phyloP scores from a whole-genome alignment of 2,113 vertebrate genomes.

The Orycteropus afer region DNA sequence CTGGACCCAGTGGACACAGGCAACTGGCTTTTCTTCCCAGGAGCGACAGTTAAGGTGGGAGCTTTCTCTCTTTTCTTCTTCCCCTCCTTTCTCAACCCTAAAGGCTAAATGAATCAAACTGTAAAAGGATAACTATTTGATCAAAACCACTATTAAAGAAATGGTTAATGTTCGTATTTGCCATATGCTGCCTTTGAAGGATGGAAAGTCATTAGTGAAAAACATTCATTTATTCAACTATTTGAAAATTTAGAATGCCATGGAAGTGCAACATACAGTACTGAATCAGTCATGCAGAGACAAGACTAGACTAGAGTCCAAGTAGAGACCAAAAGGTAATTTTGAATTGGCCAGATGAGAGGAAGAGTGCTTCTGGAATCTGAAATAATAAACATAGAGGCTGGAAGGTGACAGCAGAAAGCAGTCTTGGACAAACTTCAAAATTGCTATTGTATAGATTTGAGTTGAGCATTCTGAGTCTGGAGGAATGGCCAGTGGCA shows the following conservation, averaged over 20 bases:
- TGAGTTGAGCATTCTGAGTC: not conserved
- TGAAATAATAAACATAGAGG: not conserved
- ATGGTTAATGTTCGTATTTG: not conserved
- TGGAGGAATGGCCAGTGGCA: not conserved
- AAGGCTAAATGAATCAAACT: not conserved
- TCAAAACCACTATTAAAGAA: not conserved
- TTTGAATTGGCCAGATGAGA: not conserved
- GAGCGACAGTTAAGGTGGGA: slow-evolving; percentile 96
- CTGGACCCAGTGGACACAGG: slow-evolving; percentile 96
- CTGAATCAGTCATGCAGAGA: not conserved
- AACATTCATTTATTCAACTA: not conserved
- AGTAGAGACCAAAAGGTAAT: not conserved
- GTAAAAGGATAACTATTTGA: not conserved
- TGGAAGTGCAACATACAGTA: not conserved
- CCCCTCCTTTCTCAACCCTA: slow-evolving; percentile 38
- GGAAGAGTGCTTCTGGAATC: not conserved
- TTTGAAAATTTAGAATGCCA: not conserved
- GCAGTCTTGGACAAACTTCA: not conserved
- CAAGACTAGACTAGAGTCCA: not conserved
- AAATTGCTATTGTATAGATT: not conserved
- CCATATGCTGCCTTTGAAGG: not conserved
- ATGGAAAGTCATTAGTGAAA: not conserved
- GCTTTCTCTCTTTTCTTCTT: slow-evolving; percentile 68
- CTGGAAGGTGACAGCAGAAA: not conserved
- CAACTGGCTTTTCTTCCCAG: slow-evolving; percentile 99